These are phyloP conservation scores for Drosophila sordidapex DNA, from an alignment of 2,888 invertebrate species.

Conservation along the genomic window DNA sequence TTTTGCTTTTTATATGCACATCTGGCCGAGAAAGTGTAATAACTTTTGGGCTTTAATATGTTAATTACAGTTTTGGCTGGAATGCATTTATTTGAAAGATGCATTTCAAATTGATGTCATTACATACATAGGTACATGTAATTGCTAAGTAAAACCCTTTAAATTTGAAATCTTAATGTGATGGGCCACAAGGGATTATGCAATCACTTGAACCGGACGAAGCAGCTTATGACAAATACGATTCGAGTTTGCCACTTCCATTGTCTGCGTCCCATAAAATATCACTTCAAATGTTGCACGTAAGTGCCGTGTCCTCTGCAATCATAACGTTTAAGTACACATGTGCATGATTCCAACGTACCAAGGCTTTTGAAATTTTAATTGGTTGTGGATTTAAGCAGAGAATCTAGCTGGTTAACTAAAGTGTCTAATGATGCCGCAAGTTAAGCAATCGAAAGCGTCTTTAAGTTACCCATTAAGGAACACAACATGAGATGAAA, in stretches of 20 bases:
- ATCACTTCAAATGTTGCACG: constrained; percentile 66
- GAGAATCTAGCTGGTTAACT: constrained; percentile 38
- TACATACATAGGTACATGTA: constrained; percentile 34
- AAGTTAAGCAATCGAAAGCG: constrained; percentile 17
- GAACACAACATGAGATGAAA: not conserved
- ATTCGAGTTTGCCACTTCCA: constrained; percentile 46
- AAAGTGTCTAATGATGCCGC: constrained; percentile 16
- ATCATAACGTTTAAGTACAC: constrained; percentile 4
- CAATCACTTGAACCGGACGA: constrained; percentile 20
- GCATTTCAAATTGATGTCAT: constrained; percentile 26
- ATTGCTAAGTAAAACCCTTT: constrained; percentile 59
- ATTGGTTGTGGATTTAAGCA: constrained; percentile 55
- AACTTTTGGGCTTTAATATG: constrained; percentile 2
- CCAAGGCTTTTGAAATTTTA: constrained; percentile 55
- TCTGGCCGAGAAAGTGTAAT: not conserved
- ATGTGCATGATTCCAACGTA: constrained; percentile 38
- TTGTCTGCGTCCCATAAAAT: constrained; percentile 64
- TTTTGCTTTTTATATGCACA: not conserved
- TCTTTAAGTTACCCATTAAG: constrained; percentile 45
- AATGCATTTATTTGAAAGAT: constrained; percentile 41
- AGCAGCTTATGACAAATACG: constrained; percentile 62
- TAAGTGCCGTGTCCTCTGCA: constrained; percentile 58
- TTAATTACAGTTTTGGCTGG: constrained; percentile 36
- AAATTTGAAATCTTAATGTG: constrained; percentile 41
- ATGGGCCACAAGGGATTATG: constrained; percentile 54